A percentile compares a stretch with the other conserved stretches of the same genome.
phyloP scores from a whole-genome alignment of 2,888 invertebrate species.

The Lepidocyrtoides sp. region DNA sequence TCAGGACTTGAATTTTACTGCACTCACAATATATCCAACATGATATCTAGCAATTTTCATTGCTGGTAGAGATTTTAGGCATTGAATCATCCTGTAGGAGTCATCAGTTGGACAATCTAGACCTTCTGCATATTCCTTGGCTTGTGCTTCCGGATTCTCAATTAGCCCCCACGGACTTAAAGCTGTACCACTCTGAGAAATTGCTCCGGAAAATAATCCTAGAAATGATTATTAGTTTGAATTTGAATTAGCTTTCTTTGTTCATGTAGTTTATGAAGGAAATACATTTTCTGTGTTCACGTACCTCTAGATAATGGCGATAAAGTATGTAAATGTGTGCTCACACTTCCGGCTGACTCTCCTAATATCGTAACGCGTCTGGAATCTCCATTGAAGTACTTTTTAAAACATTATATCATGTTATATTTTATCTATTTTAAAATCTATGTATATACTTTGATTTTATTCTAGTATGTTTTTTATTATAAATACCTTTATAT shows the following conservation, averaged over 20 bases:
- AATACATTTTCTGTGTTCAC: no score
- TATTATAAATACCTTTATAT: constrained; percentile 71
- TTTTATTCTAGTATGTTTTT: no score
- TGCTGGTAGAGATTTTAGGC: constrained; percentile 73
- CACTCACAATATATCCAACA: constrained; percentile 77
- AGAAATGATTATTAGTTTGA: no score
- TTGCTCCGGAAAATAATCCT: constrained; percentile 78
- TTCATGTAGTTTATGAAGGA: no score
- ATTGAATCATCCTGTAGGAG: constrained; percentile 58
- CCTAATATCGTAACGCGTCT: constrained; percentile 71
- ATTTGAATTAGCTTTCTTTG: no score
- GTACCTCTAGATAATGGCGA: constrained; percentile 78
- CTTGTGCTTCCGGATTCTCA: constrained; percentile 63
- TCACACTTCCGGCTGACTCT: constrained; percentile 73
- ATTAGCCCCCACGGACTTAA: constrained; percentile 78
- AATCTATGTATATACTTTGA: no score
- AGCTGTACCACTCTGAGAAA: constrained; percentile 80
- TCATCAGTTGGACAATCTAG: constrained; percentile 77
- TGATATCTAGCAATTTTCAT: constrained; percentile 77
- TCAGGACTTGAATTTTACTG: neutral
- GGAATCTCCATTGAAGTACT: constrained; percentile 76
- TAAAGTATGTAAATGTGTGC: constrained; percentile 78
- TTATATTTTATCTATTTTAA: no score
- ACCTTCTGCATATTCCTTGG: constrained; percentile 66
- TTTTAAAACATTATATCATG: no score